A percentile compares a stretch with the other conserved stretches of the same genome.
Evolutionary conservation across 2,113 vertebrate species (phyloP).

Genomic region (Trichechus manatus): DNA sequence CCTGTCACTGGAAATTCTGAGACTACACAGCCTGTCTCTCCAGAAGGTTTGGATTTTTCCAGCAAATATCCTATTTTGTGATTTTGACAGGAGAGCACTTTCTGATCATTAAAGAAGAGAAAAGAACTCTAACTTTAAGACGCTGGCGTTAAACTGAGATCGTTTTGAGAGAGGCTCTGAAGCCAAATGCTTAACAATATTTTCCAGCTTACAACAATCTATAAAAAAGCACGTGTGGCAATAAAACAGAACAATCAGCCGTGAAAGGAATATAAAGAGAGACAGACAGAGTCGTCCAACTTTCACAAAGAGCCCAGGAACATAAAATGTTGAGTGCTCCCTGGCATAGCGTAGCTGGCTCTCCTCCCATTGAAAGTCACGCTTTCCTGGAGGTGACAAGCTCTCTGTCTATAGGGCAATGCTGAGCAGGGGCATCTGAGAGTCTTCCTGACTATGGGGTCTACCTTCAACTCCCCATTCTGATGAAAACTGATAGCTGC

Average conservation of each 20-base stretch:
- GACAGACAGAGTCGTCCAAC: conserved; percentile 67
- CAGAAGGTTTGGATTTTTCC: not conserved
- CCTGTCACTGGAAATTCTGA: not conserved
- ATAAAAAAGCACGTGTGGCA: conserved; percentile 68
- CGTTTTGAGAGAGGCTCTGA: conserved; percentile 65
- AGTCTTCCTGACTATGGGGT: not conserved
- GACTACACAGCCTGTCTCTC: not conserved
- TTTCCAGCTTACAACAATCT: conserved; percentile 70
- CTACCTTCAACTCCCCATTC: not conserved
- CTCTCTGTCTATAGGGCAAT: not conserved
- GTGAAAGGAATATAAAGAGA: conserved; percentile 63
- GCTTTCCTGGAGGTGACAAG: not conserved
- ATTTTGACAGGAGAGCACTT: conserved; percentile 57
- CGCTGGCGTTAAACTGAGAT: conserved; percentile 54
- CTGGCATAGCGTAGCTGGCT: not conserved
- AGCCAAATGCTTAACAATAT: conserved; percentile 69
- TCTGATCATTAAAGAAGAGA: conserved; percentile 12
- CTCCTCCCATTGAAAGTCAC: not conserved
- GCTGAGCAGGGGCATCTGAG: not conserved
- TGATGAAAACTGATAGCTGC: not conserved
- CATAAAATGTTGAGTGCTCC: conserved; percentile 38
- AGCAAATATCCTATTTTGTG: conserved; percentile 2
- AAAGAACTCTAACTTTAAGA: conserved; percentile 60
- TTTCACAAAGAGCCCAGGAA: conserved; percentile 10
- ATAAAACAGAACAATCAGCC: conserved; percentile 65